Conservation (phyloP, 2,113 vertebrate species). For the Cepphus grylle region DNA sequence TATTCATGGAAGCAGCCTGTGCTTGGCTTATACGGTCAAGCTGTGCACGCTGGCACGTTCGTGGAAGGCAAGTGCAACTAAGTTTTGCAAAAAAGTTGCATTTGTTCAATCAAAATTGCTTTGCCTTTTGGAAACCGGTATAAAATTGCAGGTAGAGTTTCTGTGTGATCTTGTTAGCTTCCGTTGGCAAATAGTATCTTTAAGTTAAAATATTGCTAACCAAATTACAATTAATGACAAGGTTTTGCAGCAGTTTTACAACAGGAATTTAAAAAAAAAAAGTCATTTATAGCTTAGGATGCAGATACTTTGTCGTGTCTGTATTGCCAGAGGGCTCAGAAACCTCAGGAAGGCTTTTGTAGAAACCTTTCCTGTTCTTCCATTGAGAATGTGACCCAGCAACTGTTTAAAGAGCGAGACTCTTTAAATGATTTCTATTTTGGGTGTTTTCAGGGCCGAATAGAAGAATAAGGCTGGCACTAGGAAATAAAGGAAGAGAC, state of each 20-base stretch:
- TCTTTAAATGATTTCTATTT: neutral
- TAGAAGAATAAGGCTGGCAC: neutral
- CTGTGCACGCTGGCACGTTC: neutral
- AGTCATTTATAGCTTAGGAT: neutral
- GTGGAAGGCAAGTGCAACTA: accelerated
- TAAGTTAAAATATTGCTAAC: neutral
- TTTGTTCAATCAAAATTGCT: neutral
- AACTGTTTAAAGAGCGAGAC: neutral
- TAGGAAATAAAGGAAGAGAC: neutral
- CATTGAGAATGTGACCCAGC: neutral
- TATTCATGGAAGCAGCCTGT: neutral
- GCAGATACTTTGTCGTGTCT: neutral
- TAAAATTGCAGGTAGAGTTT: neutral
- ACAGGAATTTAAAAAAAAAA: neutral
- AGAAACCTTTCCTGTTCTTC: neutral
- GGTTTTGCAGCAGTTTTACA: neutral
- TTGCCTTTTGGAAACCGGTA: neutral
- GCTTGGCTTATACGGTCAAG: neutral
- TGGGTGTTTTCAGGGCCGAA: neutral
- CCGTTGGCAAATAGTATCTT: neutral
- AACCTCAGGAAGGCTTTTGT: neutral
- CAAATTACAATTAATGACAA: neutral
- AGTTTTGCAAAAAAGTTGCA: neutral
- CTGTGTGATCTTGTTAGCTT: neutral
- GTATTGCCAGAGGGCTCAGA: neutral